Conservation (phyloP, 2,797 vertebrate genomes). For the Anguilla anguilla region DNA sequence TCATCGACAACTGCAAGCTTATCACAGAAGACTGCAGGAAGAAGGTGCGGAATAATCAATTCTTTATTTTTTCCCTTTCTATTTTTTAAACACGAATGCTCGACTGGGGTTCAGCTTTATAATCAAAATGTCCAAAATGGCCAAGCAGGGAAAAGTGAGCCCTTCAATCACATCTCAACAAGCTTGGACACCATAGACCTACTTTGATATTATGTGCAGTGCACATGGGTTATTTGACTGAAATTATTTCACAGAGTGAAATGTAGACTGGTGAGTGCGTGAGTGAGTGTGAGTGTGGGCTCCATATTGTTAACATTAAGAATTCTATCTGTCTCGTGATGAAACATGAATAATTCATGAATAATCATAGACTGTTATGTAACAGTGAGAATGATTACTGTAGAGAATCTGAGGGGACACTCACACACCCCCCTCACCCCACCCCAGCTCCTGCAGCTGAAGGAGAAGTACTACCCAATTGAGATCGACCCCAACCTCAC, state of each 20-base stretch:
- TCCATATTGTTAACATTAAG: too few relatives aligned
- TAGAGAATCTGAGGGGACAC: background rate
- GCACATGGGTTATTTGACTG: background rate
- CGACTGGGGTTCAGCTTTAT: background rate
- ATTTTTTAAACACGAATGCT: background rate
- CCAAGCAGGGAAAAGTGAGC: background rate
- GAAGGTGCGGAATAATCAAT: slow-evolving; percentile 71
- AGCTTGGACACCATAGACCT: background rate
- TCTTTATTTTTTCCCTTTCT: background rate
- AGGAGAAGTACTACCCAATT: slow-evolving; percentile 93
- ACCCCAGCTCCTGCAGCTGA: slow-evolving; percentile 83
- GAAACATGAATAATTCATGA: background rate
- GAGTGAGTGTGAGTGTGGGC: background rate
- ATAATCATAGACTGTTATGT: background rate
- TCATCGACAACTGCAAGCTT: slow-evolving; percentile 92
- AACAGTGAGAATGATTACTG: background rate
- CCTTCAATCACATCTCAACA: background rate
- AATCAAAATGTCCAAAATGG: background rate
- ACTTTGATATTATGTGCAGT: background rate
- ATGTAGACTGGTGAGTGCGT: background rate
- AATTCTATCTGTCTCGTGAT: background rate
- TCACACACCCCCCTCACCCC: background rate
- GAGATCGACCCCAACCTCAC: slow-evolving; percentile 90
- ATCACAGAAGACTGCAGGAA: slow-evolving; percentile 89
- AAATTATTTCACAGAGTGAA: background rate